Conservation (phyloP, 2,113 vertebrate species). For the Sisor rabdophorus region DNA sequence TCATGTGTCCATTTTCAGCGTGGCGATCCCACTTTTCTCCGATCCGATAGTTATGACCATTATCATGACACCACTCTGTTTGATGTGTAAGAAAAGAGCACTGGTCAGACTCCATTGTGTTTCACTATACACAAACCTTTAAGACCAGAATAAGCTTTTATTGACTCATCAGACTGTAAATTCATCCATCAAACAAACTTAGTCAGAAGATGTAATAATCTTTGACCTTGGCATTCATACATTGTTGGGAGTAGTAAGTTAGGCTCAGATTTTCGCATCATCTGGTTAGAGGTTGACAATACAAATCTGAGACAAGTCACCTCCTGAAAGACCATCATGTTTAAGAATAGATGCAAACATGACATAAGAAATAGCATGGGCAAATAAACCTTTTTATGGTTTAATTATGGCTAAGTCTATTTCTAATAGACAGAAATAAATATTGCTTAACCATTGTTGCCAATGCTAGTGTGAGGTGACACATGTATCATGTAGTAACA, state of each 20-base stretch:
- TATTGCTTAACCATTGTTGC: constrained; percentile 18
- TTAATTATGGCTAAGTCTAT: background rate
- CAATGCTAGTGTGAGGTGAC: constrained; percentile 50
- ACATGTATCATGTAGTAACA: constrained; percentile 18
- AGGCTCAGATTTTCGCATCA: constrained; percentile 57
- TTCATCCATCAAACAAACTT: constrained; percentile 28
- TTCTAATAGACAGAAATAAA: background rate
- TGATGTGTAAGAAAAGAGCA: background rate
- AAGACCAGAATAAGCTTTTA: background rate
- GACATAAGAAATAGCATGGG: constrained; percentile 47
- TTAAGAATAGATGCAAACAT: constrained; percentile 32
- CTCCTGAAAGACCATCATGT: constrained; percentile 33
- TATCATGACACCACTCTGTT: constrained; percentile 94
- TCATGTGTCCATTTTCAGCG: constrained; percentile 90
- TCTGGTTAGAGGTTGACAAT: constrained; percentile 56
- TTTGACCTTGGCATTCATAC: constrained; percentile 27
- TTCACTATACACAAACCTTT: background rate
- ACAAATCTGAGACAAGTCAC: constrained; percentile 51
- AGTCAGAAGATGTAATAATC: background rate
- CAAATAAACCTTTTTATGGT: constrained; percentile 13
- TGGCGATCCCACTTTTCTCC: constrained; percentile 93
- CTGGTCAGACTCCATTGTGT: background rate
- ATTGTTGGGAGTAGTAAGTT: constrained; percentile 12
- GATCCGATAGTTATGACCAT: constrained; percentile 86
- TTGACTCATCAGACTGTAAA: background rate